Evolutionary conservation across 2,113 vertebrate genomes (phyloP).

Genomic region (Pyrgilauda ruficollis): DNA sequence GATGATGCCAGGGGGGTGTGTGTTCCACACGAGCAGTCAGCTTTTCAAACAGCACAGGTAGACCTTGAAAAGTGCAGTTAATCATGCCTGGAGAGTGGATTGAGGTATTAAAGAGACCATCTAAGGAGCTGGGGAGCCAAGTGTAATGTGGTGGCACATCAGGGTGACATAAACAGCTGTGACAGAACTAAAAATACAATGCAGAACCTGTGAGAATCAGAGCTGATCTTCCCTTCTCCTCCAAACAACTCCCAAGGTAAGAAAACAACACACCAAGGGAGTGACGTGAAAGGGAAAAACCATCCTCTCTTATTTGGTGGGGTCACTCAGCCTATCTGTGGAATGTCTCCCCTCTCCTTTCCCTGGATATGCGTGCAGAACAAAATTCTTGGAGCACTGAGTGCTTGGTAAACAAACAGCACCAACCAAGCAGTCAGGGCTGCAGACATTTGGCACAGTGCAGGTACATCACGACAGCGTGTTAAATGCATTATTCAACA

Average conservation of each 20-base stretch:
- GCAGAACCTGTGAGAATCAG: neutral
- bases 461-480: neutral
- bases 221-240: neutral
- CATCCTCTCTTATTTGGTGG: neutral
- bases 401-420: neutral
- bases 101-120: neutral
- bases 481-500: constrained; percentile 53
- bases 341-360: neutral
- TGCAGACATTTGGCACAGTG: neutral
- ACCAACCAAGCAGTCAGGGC: neutral
- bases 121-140: neutral
- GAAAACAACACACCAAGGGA: neutral
- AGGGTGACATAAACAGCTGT: neutral
- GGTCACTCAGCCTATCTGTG: neutral
- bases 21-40: neutral
- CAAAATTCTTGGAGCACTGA: neutral
- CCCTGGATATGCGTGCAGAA: neutral
- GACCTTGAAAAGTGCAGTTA: neutral
- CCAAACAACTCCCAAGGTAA: neutral
- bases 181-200: neutral
- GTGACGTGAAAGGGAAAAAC: neutral
- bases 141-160: neutral
- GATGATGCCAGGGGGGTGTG: neutral
- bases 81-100: neutral
- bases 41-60: neutral